phyloP scores from a whole-genome alignment of 2,113 vertebrate species.

The Calyptomena viridis region DNA sequence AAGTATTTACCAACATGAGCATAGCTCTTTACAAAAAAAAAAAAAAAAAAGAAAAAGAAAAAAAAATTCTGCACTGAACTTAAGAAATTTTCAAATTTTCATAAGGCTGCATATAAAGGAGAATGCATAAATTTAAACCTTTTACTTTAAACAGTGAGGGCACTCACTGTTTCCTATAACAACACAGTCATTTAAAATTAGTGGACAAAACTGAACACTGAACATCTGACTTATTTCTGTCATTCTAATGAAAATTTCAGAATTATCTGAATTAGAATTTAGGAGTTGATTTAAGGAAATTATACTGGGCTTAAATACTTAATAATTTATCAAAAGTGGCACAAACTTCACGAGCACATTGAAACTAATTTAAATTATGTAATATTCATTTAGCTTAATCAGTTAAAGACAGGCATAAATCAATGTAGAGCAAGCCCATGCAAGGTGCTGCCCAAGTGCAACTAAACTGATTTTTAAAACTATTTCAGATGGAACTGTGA shows the following conservation, averaged over 20 bases:
- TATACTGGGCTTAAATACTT: neutral
- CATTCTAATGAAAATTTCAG: neutral
- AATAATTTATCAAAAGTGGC: neutral
- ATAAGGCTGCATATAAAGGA: neutral
- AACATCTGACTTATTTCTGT: neutral
- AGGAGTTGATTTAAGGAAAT: neutral
- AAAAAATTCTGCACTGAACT: neutral
- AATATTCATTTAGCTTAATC: neutral
- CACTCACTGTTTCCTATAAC: neutral
- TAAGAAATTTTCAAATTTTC: neutral
- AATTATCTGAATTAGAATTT: neutral
- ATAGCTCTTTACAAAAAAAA: neutral
- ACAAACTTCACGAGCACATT: neutral
- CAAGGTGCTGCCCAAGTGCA: neutral
- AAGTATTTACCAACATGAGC: neutral
- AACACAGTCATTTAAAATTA: neutral
- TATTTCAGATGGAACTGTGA: neutral
- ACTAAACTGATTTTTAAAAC: neutral
- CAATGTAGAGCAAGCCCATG: neutral
- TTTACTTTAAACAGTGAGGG: neutral
- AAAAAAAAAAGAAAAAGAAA: neutral
- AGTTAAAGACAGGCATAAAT: neutral
- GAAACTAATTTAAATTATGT: neutral
- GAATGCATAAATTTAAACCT: neutral
- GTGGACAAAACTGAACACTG: neutral